Evolutionary conservation across 2,888 invertebrate genomes (phyloP), one percentile per base, ranked within the genome.

Genomic region (Tridacna crocea): DNA sequence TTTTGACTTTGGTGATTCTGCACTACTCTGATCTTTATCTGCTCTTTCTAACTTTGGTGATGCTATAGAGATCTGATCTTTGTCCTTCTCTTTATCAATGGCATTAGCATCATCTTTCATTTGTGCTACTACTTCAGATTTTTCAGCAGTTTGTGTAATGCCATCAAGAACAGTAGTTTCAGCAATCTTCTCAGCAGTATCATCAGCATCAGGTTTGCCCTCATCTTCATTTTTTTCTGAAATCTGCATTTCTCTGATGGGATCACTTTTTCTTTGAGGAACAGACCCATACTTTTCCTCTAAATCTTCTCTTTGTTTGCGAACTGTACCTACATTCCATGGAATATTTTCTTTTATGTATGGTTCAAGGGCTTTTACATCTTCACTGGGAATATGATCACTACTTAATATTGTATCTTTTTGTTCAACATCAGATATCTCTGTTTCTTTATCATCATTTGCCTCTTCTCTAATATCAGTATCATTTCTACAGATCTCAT

Each of bases 291-390:
- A 76, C 48, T 95, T 94, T 89, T 96, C 96, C 91, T 97, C 96
- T 36, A 96, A 93, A 89, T 96, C 96, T 90, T 96, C 96, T 61
- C 88, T 90, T 58, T 92, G 92, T 61, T 92, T 90, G 91, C 96
- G 96, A 26, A 97, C 97, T 0, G 96, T 96, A 4, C 97, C 96
- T 0, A 96, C 95, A 93, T 96, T 95, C 96, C 96, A 96, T 55
- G 96, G 96, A 88, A 96, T 96, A 82, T 96, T 96, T 89, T 96
- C 96, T 86, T 95, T 95, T 85, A 95, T 95, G 89, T 96, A 96
- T 76, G 90, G 91, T 72, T 76, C 63, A 68, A 72, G 63, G 47
- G n/a, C 68, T n/a, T 72, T 27, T 19, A 60, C 19, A 65, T 46
- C 60, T n/a, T 75, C 75, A 65, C 22, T 65, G 26, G 8, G 10